Conservation (phyloP, 2,113 vertebrate species). For the Scomber scombrus region DNA sequence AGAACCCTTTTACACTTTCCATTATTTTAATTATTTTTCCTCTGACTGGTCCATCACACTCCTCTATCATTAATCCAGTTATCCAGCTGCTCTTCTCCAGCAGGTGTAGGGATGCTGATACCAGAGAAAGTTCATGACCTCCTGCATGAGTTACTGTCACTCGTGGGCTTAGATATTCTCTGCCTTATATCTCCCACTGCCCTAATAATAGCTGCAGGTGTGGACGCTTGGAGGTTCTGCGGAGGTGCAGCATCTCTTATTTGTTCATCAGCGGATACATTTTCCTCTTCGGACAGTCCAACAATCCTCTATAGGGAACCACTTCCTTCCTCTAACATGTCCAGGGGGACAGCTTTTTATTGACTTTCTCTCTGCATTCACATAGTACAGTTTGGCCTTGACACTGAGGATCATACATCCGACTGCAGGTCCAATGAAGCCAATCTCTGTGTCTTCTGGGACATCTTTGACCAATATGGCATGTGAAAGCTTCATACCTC, state of each 20-base stretch:
- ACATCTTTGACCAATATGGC: slow-evolving; percentile 19
- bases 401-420: slow-evolving; percentile 9
- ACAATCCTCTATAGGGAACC: slow-evolving; percentile 11
- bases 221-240: neutral
- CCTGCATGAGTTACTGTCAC: neutral
- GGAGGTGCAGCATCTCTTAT: neutral
- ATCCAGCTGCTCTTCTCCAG: slow-evolving; percentile 44
- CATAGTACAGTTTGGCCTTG: slow-evolving; percentile 22
- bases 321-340: slow-evolving; percentile 5
- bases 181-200: slow-evolving; percentile 31
- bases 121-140: slow-evolving; percentile 40
- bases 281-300: neutral
- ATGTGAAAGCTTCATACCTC: neutral
- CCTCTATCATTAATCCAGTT: slow-evolving; percentile 44
- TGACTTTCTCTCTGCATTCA: slow-evolving; percentile 15
- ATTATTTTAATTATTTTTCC: slow-evolving; percentile 33
- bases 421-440: neutral
- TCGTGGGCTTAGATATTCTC: neutral
- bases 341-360: slow-evolving; percentile 12
- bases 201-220: slow-evolving; percentile 36
- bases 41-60: slow-evolving; percentile 23
- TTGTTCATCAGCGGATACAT: neutral
- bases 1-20: slow-evolving; percentile 45
- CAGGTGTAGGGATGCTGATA: slow-evolving; percentile 16
- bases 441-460: neutral